Conservation (phyloP, 1,140 invertebrate species). For the Drosophila nasuta region DNA sequence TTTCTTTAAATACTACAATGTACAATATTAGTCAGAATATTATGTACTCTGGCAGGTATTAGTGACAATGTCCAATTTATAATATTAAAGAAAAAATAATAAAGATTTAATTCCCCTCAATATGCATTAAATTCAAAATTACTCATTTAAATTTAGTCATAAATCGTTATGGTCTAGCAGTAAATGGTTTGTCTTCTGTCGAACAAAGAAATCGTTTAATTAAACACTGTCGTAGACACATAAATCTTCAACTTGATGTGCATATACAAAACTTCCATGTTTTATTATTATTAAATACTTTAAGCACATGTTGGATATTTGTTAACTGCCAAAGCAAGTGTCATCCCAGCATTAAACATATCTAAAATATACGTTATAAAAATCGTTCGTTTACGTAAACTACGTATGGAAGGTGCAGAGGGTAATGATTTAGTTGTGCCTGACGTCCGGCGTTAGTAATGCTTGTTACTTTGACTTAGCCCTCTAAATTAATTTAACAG, state of each 20-base stretch:
- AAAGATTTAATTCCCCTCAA: neutral
- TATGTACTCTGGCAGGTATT: neutral
- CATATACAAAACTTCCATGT: neutral
- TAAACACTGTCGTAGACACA: neutral
- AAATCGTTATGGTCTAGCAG: neutral
- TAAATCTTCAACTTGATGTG: neutral
- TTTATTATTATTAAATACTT: neutral
- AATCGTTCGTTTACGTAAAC: neutral
- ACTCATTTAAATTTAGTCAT: neutral
- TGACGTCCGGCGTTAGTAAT: slow-evolving; percentile 11
- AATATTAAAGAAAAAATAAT: too few species aligned
- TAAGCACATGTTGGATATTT: neutral
- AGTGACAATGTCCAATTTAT: too few species aligned
- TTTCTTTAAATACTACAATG: too few species aligned
- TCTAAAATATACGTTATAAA: neutral
- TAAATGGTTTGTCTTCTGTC: neutral
- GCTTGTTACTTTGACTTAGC: slow-evolving; percentile 55
- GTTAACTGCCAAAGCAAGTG: neutral
- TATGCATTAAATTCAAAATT: neutral
- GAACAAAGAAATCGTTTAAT: slow-evolving; percentile 1
- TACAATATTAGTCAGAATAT: neutral
- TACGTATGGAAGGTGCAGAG: slow-evolving; percentile 34
- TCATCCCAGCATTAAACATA: neutral
- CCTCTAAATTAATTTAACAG: slow-evolving; percentile 62
- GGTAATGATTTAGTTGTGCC: slow-evolving; percentile 68